Base-by-base conservation (phyloP, 1,140 invertebrate genomes). In the Cyclina sinensis region DNA sequence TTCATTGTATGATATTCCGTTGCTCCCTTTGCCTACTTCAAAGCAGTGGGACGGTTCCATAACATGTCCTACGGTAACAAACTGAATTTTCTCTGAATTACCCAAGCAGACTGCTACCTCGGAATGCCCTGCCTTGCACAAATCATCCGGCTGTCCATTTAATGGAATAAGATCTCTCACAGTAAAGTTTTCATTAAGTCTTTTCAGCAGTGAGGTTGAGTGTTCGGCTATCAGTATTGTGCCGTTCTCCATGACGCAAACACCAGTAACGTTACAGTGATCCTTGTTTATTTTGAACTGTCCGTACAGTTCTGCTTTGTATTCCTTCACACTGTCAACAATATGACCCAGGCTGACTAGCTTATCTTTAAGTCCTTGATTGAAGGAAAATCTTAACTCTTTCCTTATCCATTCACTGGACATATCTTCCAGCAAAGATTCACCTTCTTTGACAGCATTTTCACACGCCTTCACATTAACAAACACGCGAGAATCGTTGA, bases 351-450 rank as follows among this genome's bases (percentile, higher is more conserved):
- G 27, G 30, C 30, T 27, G 5, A 65, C 5, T 30, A 65, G 11
- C 30, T 65, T 65, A 27, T 65, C 59, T 27, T 65, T 65, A 18
- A 65, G 30, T 5, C 59, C 59, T 35, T 65, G 59, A n/a, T 65
- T 65, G 59, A 65, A 65, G 5, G 59, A 65, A 30, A 65, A 65
- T 65, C 59, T 65, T n/a, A 65, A n/a, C 30, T 65, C 59, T 65
- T 65, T 65, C 59, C 30, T 65, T 65, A 65, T 65, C 59, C 59
- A 65, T 7, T 65, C 59, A 7, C 30, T 18, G 11, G 59, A 65
- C 59, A 65, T 65, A 35, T 65, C 59, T 9, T 16, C 30, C 27
- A 65, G 30, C 1, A 65, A 27, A 1, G 59, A 65, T 65, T 65
- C 59, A 65, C 59, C 59, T 30, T 65, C 59, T 35, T 65, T 65